A percentile compares a stretch with the other conserved stretches of the same genome.
Conservation (phyloP, 2,113 vertebrate genomes). For the Ammodytes marinus region DNA sequence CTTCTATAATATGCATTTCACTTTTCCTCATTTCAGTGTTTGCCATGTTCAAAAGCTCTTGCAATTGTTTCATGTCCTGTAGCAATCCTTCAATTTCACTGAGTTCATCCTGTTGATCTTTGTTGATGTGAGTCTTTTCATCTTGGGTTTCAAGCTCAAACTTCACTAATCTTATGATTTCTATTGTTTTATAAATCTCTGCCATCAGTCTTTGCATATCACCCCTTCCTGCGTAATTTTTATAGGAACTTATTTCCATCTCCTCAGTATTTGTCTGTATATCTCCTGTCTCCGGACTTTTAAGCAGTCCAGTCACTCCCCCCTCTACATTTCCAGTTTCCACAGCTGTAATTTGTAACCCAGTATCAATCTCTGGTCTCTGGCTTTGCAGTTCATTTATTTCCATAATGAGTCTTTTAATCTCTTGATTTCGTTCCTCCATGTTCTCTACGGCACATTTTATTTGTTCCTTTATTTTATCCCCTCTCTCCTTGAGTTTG, state of each 20-base stretch:
- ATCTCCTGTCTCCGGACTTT: neutral
- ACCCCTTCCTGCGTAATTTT: neutral
- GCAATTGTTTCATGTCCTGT: constrained; percentile 60
- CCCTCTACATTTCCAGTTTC: constrained; percentile 22
- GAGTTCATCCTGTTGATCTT: neutral
- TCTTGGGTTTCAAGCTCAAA: constrained; percentile 22
- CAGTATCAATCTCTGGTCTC: constrained; percentile 9
- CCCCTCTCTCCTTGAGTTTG: constrained; percentile 42
- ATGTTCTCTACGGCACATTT: constrained; percentile 41
- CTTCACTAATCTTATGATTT: constrained; percentile 34
- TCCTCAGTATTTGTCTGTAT: neutral
- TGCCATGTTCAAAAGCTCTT: constrained; percentile 50
- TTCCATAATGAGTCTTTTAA: constrained; percentile 57
- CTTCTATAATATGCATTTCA: constrained; percentile 39
- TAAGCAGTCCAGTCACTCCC: constrained; percentile 11
- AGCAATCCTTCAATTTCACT: constrained; percentile 45
- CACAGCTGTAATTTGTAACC: constrained; percentile 2
- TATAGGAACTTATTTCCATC: neutral
- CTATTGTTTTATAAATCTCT: constrained; percentile 55
- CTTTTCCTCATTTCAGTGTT: constrained; percentile 28
- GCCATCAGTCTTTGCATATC: constrained; percentile 45
- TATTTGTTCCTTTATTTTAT: constrained; percentile 56
- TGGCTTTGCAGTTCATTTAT: constrained; percentile 51
- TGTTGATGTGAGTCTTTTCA: neutral
- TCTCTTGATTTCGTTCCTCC: constrained; percentile 40